A percentile compares a stretch with the other conserved stretches of the same genome.
phyloP scores from a whole-genome alignment of 2,888 invertebrate species.

The Drosophila seclusa region DNA sequence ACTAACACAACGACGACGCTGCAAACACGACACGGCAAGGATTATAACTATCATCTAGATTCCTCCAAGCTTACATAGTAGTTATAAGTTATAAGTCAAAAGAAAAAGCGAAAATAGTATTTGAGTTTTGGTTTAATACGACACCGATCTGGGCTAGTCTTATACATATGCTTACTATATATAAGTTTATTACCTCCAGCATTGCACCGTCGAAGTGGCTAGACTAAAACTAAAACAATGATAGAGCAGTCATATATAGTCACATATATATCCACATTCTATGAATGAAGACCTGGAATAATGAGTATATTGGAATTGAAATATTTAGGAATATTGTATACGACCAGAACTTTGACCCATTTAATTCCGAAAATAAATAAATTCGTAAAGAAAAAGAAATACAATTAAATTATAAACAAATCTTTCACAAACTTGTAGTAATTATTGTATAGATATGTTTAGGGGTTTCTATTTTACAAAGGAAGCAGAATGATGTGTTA shows the following conservation, averaged over 20 bases:
- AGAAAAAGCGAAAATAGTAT: neutral
- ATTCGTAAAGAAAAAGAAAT: neutral
- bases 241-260: neutral
- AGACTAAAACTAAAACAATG: neutral
- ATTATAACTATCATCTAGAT: neutral
- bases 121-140: neutral
- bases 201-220: neutral
- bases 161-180: neutral
- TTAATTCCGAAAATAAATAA: neutral
- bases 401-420: neutral
- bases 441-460: neutral
- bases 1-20: conserved; percentile 11
- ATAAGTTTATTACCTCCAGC: neutral
- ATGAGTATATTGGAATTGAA: neutral
- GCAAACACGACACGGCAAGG: neutral
- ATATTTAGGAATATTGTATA: neutral
- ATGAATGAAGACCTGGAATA: neutral
- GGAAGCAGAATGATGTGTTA: neutral
- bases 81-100: neutral
- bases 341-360: neutral
- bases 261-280: neutral
- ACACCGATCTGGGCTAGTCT: neutral
- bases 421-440: neutral
- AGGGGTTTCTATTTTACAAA: neutral
- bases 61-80: neutral